These are phyloP conservation scores for Trididemnum clinides DNA, from an alignment of 23 tunicate species.

Conservation along the genomic window DNA sequence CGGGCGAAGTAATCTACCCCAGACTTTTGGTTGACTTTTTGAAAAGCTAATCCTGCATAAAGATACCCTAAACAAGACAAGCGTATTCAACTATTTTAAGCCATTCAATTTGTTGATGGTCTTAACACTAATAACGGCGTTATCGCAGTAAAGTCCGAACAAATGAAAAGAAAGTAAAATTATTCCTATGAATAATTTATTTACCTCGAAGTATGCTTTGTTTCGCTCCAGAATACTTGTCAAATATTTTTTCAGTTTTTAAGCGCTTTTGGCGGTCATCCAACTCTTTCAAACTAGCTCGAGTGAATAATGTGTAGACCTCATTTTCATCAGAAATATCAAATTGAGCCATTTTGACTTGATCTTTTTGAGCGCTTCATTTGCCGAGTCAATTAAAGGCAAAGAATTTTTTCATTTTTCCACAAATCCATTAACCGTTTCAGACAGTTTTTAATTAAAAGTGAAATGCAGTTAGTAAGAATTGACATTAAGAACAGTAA, in stretches of 20 bases:
- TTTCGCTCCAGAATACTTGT: conserved; percentile 56
- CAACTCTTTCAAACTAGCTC: neutral
- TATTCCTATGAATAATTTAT: neutral
- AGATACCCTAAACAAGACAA: neutral
- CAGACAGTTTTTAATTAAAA: too few relatives aligned
- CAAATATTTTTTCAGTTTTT: neutral
- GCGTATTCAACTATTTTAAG: too few relatives aligned
- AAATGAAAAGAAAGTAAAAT: neutral
- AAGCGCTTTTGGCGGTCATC: neutral
- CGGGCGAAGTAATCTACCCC: too few relatives aligned
- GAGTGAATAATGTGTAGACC: conserved; percentile 7
- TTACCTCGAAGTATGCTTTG: conserved; percentile 49
- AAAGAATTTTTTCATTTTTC: too few relatives aligned
- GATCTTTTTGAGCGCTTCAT: too few relatives aligned
- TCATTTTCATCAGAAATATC: neutral
- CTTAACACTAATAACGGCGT: too few relatives aligned
- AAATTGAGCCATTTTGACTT: neutral
- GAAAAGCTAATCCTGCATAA: too few relatives aligned
- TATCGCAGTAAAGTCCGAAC: neutral
- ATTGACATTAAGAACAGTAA: too few relatives aligned
- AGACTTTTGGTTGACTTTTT: too few relatives aligned
- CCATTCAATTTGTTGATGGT: neutral
- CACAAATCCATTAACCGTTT: neutral
- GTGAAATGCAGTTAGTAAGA: too few relatives aligned
- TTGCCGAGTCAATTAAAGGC: too few relatives aligned